These are phyloP conservation scores for Mirounga angustirostris DNA, from an alignment of 2,113 vertebrate species.

Conservation along the genomic window DNA sequence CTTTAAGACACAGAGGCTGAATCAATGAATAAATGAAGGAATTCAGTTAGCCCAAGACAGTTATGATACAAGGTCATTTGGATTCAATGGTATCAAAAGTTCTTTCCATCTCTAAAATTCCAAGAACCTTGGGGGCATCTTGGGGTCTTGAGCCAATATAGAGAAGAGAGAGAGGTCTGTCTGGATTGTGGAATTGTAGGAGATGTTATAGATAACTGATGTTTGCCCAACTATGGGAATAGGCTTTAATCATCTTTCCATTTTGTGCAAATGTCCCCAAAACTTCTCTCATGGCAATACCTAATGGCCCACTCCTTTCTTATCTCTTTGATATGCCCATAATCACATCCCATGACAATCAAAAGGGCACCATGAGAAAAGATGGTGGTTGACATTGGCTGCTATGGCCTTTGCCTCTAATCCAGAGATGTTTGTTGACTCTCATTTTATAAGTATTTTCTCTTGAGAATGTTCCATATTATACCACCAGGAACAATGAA, in stretches of 20 bases:
- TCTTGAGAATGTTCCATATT: not conserved
- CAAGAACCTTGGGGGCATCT: not conserved
- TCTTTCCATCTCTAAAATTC: slow-evolving; percentile 23
- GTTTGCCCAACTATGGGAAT: not conserved
- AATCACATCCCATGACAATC: not conserved
- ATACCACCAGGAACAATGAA: not conserved
- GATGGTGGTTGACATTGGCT: not conserved
- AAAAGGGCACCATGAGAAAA: not conserved
- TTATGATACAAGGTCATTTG: not conserved
- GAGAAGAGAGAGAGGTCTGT: not conserved
- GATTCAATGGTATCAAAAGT: not conserved
- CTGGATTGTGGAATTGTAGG: not conserved
- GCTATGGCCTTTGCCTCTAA: not conserved
- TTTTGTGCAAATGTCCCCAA: not conserved
- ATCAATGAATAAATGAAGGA: not conserved
- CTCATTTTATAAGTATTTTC: not conserved
- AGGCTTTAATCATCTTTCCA: not conserved
- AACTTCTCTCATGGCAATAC: not conserved
- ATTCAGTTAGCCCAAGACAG: not conserved
- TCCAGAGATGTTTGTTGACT: not conserved
- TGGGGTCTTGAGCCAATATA: not conserved
- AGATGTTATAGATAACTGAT: not conserved
- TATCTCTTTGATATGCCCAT: not conserved
- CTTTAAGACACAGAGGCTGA: not conserved
- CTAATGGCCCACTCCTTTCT: not conserved